Conservation (phyloP, 2,113 vertebrate genomes). For the Ceyx melanurus region DNA sequence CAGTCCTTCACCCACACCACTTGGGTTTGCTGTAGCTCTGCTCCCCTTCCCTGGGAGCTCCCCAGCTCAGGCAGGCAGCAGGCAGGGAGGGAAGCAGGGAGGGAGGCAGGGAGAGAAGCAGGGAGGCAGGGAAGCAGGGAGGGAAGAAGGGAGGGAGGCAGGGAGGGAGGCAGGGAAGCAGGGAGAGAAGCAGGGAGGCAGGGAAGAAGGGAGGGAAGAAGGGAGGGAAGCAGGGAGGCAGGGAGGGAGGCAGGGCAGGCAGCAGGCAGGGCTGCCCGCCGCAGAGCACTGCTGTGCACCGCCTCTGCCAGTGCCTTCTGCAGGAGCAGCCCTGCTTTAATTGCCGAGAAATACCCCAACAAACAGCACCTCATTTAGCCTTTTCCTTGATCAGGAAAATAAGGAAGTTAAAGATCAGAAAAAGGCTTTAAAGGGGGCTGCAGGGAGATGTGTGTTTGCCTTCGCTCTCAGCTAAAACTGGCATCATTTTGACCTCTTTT, state of each 20-base stretch:
- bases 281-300: neutral
- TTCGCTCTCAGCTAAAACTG: neutral
- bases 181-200: neutral
- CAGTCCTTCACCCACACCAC: rapidly evolving
- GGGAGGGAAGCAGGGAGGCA: neutral
- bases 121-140: neutral
- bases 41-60: neutral
- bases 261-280: neutral
- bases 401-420: neutral
- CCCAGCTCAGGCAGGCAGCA: neutral
- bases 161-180: neutral
- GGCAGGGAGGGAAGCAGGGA: neutral
- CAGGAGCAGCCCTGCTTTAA: neutral
- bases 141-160: too few species aligned
- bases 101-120: neutral
- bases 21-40: neutral
- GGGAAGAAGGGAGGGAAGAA: neutral
- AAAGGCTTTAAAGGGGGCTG: neutral
- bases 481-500: neutral
- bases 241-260: neutral
- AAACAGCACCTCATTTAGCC: neutral
- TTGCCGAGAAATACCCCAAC: neutral
- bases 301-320: neutral
- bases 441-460: neutral
- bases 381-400: neutral